Evolutionary conservation across 2,797 vertebrate species (phyloP).

Genomic region (Orientallactaga sibirica): DNA sequence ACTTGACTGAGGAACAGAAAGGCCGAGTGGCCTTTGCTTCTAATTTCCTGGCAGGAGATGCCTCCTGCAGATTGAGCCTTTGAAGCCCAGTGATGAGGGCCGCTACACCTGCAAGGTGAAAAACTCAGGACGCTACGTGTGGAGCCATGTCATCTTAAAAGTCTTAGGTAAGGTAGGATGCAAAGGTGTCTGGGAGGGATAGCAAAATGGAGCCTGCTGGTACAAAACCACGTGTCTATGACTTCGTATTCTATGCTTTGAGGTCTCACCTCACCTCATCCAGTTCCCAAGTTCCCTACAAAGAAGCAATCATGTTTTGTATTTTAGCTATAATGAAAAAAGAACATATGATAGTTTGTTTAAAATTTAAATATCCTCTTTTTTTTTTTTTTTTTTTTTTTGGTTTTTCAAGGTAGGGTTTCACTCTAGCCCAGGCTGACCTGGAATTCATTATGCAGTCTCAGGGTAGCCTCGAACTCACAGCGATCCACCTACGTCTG

Average conservation of each 20-base stretch:
- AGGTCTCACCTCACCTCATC: neutral
- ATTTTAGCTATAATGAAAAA: slow-evolving; percentile 13
- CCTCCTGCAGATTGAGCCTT: slow-evolving; percentile 95
- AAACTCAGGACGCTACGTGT: slow-evolving; percentile 95
- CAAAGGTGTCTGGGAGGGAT: neutral
- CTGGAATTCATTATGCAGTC: no score
- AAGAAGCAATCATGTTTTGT: neutral
- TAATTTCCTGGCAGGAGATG: slow-evolving; percentile 96
- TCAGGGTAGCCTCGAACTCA: no score
- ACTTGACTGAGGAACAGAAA: slow-evolving; percentile 90
- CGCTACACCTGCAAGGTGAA: slow-evolving; percentile 98
- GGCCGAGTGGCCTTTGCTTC: slow-evolving; percentile 95
- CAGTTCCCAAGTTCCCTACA: neutral
- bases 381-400: neutral
- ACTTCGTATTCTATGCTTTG: neutral
- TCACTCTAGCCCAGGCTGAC: no score
- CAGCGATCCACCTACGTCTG: no score
- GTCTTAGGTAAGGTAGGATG: slow-evolving; percentile 92
- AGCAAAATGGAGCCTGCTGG: neutral
- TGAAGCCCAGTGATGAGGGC: slow-evolving; percentile 95
- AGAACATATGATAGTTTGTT: slow-evolving; percentile 33
- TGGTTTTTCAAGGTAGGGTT: no score
- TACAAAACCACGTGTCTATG: neutral
- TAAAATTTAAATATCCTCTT: slow-evolving; percentile 45
- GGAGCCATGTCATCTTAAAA: slow-evolving; percentile 95